Evolutionary conservation across 2,888 invertebrate species (phyloP), one percentile per base, ranked within the genome.

Genomic region (Cactoblastis cactorum): DNA sequence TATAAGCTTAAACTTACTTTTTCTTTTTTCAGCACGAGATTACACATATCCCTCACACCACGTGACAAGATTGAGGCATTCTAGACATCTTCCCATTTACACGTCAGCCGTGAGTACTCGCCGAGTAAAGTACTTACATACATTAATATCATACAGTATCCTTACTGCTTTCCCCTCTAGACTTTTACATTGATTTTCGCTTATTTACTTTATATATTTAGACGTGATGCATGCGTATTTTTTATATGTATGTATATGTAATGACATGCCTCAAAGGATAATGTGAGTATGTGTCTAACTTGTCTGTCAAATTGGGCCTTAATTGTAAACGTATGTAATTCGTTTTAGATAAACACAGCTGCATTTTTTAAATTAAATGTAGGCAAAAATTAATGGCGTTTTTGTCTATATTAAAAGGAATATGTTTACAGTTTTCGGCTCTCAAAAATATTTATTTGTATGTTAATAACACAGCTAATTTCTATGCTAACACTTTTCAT

Each of bases 51-150:
- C 52, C 39, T 58, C 80, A 70, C 86, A 86, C 53, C 87, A 86
- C 64, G 75, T 87, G 54, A 86, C 87, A 35, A 79, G 87, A 67
- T 78, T 87, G 79, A 67, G 78, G 53, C 88, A 87, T 62, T 87
- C 86, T 18, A 75, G 88, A 57, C 88, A 88, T 54, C 69, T 85
- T 51, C 82, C 84, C 14, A 73, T 78, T 55, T 79, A 80, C 68
- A 65, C 80, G 46, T 63, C 77, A 49, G 69, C 85, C 73, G 88
- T 88, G 77, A 87, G 88, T 88, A 76, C 54, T 54, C 51, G 51
- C 51, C 17, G 34, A 37, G 49, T 50, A 56, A 56, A 58, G 54
- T n/a, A n/a, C n/a, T 54, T 39, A 57, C 62, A 64, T 61, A 59
- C 63, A 71, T 63, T 45, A 61, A 63, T 62, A 64, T 61, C 53